A percentile compares a stretch with the other conserved stretches of the same genome.
phyloP scores from a whole-genome alignment of 2,113 vertebrate species.

The Labeo rohita region DNA sequence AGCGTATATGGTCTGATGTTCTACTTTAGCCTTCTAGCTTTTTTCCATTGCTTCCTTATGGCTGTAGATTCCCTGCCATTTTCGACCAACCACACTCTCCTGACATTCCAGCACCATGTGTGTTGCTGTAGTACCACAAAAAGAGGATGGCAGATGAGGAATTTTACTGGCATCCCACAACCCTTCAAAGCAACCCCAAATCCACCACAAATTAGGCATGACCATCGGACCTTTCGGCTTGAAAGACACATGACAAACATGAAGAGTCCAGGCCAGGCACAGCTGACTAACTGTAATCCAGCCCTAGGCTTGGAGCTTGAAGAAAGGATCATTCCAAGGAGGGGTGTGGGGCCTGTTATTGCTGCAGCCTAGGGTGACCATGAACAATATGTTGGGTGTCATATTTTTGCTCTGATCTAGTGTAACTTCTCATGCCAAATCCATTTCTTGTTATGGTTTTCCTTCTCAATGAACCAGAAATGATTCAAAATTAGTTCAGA shows the following conservation, averaged over 20 bases:
- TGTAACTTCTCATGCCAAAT: constrained; percentile 13
- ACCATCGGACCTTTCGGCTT: constrained; percentile 36
- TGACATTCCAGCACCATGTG: constrained; percentile 42
- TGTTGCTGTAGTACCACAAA: constrained; percentile 37
- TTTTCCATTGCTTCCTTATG: background rate
- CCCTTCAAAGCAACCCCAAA: constrained; percentile 41
- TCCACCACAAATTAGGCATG: constrained; percentile 21
- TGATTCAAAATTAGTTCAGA: background rate
- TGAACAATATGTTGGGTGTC: constrained; percentile 20
- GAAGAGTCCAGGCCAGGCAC: constrained; percentile 7
- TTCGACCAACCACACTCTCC: background rate
- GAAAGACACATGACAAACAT: constrained; percentile 36
- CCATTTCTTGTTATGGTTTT: background rate
- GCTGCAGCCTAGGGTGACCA: constrained; percentile 55
- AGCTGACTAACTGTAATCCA: constrained; percentile 1
- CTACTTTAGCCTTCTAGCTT: background rate
- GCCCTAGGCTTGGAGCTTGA: background rate
- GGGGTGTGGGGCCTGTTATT: constrained; percentile 65
- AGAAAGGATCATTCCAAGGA: constrained; percentile 60
- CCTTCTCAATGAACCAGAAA: background rate
- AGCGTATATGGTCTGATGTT: background rate
- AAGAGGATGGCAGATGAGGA: constrained; percentile 17
- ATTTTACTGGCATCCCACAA: constrained; percentile 33
- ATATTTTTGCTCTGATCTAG: constrained; percentile 16
- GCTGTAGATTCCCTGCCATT: background rate